Percentiles rank a stretch among this genome's conserved stretches.
phyloP scores from a whole-genome alignment of 2,888 invertebrate genomes.

The Camptogramma bilineatum region DNA sequence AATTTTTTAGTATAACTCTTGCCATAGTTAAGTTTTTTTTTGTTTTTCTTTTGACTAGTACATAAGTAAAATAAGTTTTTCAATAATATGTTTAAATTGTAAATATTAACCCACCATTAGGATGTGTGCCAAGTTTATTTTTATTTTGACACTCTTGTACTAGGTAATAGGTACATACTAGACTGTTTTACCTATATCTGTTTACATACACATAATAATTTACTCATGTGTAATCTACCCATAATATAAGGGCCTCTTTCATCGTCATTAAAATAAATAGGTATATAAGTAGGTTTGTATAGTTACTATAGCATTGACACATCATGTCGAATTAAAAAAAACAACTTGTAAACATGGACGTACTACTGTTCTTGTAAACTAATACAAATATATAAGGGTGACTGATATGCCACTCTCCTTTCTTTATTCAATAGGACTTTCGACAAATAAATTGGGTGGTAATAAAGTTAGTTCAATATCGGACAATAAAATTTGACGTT shows the following conservation, averaged over 20 bases:
- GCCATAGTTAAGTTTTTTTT: conserved; percentile 28
- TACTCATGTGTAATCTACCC: background rate
- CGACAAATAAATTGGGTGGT: no score
- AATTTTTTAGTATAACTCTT: conserved; percentile 28
- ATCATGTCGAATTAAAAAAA: no score
- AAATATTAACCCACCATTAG: conserved; percentile 39
- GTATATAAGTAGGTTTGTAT: no score
- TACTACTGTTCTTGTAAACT: no score
- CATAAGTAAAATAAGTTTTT: background rate
- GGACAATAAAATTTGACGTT: no score
- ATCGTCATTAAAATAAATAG: background rate
- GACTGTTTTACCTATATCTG: background rate
- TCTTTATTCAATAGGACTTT: no score
- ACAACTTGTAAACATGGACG: no score
- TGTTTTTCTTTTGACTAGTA: background rate
- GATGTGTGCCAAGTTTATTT: conserved; percentile 40
- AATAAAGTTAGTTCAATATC: no score
- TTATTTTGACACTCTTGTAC: conserved; percentile 13
- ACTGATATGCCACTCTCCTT: no score
- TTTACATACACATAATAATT: conserved; percentile 1
- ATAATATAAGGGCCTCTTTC: conserved; percentile 1
- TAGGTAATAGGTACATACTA: no score
- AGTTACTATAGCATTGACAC: no score
- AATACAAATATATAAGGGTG: no score
- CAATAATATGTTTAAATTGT: conserved; percentile 15